Evolutionary conservation across 2,113 vertebrate genomes (phyloP), one percentile per base, ranked within the genome.

Genomic region (Canis aureus): DNA sequence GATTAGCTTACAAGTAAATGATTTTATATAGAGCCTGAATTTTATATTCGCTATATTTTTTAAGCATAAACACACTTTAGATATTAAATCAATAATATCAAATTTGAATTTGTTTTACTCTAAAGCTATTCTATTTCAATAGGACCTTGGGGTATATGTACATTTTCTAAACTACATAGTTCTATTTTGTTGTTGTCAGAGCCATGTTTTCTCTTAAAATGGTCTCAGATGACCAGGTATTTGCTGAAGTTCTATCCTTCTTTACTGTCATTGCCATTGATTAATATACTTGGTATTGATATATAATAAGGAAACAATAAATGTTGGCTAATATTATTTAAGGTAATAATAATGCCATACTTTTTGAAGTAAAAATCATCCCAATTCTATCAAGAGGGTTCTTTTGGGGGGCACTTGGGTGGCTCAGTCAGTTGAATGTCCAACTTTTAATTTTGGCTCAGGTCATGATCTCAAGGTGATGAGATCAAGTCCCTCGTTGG

Each of bases 21-120:
- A 5, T 84, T 82, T 71, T 73, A 71, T 71, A 71, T 20, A 43
- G 15, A 84, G 22, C 15, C 87, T 87, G 35, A 73, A 78, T 76
- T 96, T 96, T 95, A n/a, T 87, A 76, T 94, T 93, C 84, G 60
- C 27, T 89, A 7, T 88, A 76, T 74, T 95, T 97, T 96, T 97
- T 35, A 82, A 94, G 25, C 23, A 91, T 57, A 95, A 85, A 78
- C 1, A 78, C 4, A 89, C 20, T 86, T 95, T 89, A n/a, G 22
- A 94, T 95, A 82, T 78, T 97, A 90, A 96, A 92, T 92, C n/a
- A 95, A 89, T 91, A 91, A 51, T 79, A 97, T 86, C 43, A 96
- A 95, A 55, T 96, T 83, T 96, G 23, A 97, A 74, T 89, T 89
- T 95, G 35, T 91, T 97, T 93, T 95, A 74, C 49, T 95, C 20